Percentiles rank a stretch among this genome's conserved stretches.
phyloP scores from a whole-genome alignment of 2,113 vertebrate species.

The Ochotona princeps region DNA sequence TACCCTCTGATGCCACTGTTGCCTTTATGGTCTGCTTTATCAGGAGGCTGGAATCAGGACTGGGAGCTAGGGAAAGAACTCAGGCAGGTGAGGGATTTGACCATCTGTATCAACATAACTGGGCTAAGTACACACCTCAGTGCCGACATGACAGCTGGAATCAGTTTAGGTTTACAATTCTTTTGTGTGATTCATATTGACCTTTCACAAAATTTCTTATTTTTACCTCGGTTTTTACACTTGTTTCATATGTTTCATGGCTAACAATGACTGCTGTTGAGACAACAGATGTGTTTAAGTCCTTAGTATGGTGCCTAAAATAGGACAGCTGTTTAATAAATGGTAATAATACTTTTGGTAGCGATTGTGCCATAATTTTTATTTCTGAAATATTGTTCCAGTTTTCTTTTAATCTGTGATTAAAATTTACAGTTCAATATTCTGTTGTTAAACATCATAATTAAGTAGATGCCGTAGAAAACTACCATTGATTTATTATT shows the following conservation, averaged over 20 bases:
- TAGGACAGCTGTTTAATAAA: neutral
- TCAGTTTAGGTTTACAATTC: neutral
- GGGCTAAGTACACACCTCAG: neutral
- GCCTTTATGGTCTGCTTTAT: too few relatives aligned
- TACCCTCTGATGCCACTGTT: too few relatives aligned
- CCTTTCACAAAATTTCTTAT: neutral
- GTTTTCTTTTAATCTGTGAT: conserved; percentile 17
- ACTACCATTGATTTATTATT: conserved; percentile 26
- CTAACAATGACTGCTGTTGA: neutral
- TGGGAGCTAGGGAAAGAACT: too few relatives aligned
- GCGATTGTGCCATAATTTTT: conserved; percentile 34
- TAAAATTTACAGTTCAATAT: conserved; percentile 45
- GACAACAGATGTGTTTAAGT: conserved; percentile 15
- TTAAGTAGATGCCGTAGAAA: conserved; percentile 33
- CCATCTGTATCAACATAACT: too few relatives aligned
- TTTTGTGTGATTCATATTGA: neutral
- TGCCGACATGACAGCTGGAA: neutral
- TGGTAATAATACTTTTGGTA: conserved; percentile 7
- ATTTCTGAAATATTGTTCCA: conserved; percentile 28
- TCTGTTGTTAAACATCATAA: conserved; percentile 28
- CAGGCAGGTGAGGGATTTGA: too few relatives aligned
- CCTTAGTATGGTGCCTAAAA: neutral
- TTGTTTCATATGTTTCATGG: neutral
- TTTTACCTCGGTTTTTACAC: neutral
- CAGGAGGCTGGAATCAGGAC: too few relatives aligned